Conservation (phyloP, 2,113 vertebrate species). For the Willisornis vidua region DNA sequence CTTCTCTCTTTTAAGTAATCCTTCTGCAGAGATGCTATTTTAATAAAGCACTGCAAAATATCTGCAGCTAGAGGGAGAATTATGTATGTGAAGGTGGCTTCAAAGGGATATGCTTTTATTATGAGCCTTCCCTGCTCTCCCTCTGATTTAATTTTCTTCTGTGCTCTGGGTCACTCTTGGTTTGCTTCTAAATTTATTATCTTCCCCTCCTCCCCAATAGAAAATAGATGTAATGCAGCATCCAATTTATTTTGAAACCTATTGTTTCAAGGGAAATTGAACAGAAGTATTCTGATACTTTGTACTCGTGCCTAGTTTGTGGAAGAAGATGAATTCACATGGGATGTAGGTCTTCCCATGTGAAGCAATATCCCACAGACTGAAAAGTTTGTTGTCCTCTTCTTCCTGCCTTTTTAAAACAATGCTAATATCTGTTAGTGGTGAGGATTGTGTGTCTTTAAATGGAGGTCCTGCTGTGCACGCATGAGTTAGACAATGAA, state of each 20-base stretch:
- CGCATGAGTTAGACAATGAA: background rate
- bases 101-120: conserved; percentile 31
- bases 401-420: background rate
- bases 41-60: conserved; percentile 58
- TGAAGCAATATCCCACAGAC: background rate
- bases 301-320: background rate
- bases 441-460: background rate
- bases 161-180: background rate
- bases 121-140: background rate
- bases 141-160: conserved; percentile 41
- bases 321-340: background rate
- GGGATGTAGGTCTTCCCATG: background rate
- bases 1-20: background rate
- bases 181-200: conserved; percentile 50
- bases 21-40: conserved; percentile 31
- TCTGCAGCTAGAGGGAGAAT: conserved; percentile 1
- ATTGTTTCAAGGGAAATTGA: background rate
- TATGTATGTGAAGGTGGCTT: background rate
- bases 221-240: conserved; percentile 20
- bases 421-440: background rate
- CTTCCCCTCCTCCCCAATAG: background rate
- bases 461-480: background rate
- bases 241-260: conserved; percentile 44
- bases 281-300: background rate
- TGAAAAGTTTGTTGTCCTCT: background rate